Base-by-base conservation (phyloP, 1,140 invertebrate species). In the Phymastichus coffea region DNA sequence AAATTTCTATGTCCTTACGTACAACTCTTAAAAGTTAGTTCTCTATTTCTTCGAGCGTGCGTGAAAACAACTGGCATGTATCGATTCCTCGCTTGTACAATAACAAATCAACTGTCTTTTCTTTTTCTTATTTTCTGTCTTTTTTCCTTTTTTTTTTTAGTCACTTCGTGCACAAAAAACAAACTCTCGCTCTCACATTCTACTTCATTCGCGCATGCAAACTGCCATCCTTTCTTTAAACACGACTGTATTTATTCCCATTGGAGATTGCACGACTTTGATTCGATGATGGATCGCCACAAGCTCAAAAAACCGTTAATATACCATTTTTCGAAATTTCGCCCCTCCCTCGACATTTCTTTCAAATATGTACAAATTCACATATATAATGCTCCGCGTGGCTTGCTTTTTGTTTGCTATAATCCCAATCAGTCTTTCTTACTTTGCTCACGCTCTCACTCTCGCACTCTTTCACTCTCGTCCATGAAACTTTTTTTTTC, bases 351-450 rank as follows among this genome's bases (percentile, higher is more conserved):
- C 4, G 14, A 15, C 23, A 19, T 43, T 38, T n/a, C n/a, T n/a
- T n/a, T n/a, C n/a, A 19, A 51, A 51, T 58, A 58, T 58, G 37
- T 51, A 58, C 56, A 58, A 58, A 51, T 44, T 46, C 35, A 57
- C 25, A n/a, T n/a, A n/a, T n/a, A 37, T 25, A 53, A 53, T 57
- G 46, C 46, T 57, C 55, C 46, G 46, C 55, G 55, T 57, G 43
- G 46, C 22, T 41, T 19, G 26, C 15, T 19, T 17, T 28, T 47
- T 19, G 12, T 23, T 40, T 15, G 1, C n/a, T 19, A 10, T 30
- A 35, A 49, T 38, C 12, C n/a, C 26, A 2, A 23, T 25, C 33
- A 10, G n/a, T n/a, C n/a, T n/a, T n/a, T n/a, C n/a, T n/a, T n/a
- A n/a, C n/a, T n/a, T n/a, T n/a, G 33, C 38, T 53, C 7, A 28